Conservation (phyloP, 2,888 invertebrate species). For the Caenorhabditis drosophilae region DNA sequence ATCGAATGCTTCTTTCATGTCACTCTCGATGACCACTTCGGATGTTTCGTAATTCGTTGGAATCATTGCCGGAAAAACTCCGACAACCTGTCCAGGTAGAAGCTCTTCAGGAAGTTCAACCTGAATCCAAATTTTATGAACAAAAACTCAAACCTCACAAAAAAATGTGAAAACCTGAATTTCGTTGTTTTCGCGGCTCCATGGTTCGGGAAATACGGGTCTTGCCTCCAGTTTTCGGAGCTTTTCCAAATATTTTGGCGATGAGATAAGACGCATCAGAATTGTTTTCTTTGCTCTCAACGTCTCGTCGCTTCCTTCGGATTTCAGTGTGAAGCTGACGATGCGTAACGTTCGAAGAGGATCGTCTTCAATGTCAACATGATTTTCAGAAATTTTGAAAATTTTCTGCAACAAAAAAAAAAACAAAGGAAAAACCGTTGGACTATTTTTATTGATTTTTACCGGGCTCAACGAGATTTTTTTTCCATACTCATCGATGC, state of each 20-base stretch:
- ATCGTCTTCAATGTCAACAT: conserved; percentile 13
- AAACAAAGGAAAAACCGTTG: too few relatives aligned
- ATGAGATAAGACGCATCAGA: conserved; percentile 22
- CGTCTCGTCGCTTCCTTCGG: too few relatives aligned
- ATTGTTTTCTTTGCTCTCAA: too few relatives aligned
- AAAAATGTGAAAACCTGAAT: too few relatives aligned
- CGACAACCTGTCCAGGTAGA: conserved; percentile 41
- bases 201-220: conserved; percentile 21
- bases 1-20: conserved; percentile 29
- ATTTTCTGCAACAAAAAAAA: background rate
- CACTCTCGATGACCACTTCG: conserved; percentile 18
- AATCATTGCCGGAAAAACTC: conserved; percentile 48
- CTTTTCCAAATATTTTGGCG: conserved; percentile 20
- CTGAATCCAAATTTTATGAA: too few relatives aligned
- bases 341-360: conserved; percentile 29
- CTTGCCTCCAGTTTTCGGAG: conserved; percentile 8
- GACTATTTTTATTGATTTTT: conserved; percentile 3
- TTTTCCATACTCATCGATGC: conserved; percentile 41
- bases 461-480: conserved; percentile 13
- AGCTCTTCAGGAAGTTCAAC: conserved; percentile 43
- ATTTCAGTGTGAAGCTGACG: too few relatives aligned
- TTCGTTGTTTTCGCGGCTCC: conserved; percentile 10
- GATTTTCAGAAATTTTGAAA: background rate
- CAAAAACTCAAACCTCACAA: too few relatives aligned
- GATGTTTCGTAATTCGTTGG: conserved; percentile 19